These are phyloP conservation scores for Platysternon megacephalum DNA, from an alignment of 2,113 vertebrate species.

Conservation along the genomic window DNA sequence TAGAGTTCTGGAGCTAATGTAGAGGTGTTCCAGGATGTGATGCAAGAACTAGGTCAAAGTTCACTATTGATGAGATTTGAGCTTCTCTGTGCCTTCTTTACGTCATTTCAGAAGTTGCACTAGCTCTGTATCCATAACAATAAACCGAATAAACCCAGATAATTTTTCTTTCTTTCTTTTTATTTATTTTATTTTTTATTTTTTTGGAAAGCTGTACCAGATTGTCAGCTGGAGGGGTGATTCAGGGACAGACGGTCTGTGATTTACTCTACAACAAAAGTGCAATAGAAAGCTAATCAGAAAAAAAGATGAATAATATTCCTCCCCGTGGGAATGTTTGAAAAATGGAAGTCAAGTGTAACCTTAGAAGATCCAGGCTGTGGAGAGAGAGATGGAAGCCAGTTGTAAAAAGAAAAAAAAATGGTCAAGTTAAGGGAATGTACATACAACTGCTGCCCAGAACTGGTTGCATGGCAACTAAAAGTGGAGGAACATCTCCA, in stretches of 20 bases:
- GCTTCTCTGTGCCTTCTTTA: not conserved
- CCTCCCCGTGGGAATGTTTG: not conserved
- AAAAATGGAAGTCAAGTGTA: not conserved
- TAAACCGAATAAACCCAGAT: not conserved
- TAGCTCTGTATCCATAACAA: not conserved
- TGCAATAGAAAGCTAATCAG: not conserved
- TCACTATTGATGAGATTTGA: not conserved
- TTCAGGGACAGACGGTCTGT: not conserved
- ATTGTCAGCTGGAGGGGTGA: not conserved
- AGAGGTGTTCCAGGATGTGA: not conserved
- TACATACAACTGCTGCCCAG: not conserved
- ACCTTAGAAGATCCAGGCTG: not conserved
- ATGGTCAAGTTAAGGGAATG: constrained; percentile 13
- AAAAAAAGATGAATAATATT: not conserved
- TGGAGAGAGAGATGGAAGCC: constrained; percentile 14
- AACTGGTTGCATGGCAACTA: constrained; percentile 65
- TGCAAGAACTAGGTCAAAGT: not conserved
- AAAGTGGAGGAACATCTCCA: not conserved
- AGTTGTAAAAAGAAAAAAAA: not conserved
- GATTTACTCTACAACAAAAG: not conserved
- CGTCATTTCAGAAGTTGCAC: not conserved
- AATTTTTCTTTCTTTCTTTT: not conserved
- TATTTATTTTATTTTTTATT: too few relatives aligned
- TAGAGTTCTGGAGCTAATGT: not conserved
- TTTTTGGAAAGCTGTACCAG: not conserved